These are phyloP conservation scores for Nesidiocoris tenuis DNA, from an alignment of 2,888 invertebrate genomes.

Conservation along the genomic window DNA sequence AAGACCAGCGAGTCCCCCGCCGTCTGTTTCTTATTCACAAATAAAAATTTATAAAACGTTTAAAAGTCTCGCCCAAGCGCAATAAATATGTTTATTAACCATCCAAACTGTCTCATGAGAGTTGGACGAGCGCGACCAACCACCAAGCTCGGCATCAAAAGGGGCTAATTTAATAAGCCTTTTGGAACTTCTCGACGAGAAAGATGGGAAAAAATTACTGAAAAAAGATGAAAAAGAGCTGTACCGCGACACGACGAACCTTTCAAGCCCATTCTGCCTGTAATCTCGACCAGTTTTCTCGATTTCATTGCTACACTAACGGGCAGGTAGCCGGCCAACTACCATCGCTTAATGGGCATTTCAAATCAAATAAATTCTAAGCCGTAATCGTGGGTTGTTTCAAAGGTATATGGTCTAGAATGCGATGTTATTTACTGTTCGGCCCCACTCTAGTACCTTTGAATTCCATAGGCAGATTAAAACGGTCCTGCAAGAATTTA, in stretches of 20 bases:
- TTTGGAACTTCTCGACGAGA: background rate
- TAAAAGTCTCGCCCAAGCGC: background rate
- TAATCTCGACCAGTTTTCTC: background rate
- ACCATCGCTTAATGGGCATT: background rate
- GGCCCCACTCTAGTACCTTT: too few relatives aligned
- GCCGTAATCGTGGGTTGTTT: background rate
- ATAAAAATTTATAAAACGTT: conserved; percentile 14
- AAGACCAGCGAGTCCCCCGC: background rate
- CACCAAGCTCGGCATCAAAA: conserved; percentile 30
- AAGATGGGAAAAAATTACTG: conserved; percentile 13
- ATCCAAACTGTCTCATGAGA: conserved; percentile 29
- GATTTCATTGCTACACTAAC: background rate
- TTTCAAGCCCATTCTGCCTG: background rate
- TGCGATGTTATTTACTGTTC: background rate
- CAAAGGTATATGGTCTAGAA: background rate
- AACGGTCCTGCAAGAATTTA: too few relatives aligned
- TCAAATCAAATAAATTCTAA: background rate
- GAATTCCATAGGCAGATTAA: too few relatives aligned
- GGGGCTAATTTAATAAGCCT: conserved; percentile 35
- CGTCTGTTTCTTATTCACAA: background rate
- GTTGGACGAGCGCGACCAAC: conserved; percentile 18
- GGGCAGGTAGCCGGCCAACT: background rate
- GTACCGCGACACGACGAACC: background rate
- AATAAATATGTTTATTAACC: conserved; percentile 39
- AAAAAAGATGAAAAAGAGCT: background rate